A percentile compares a stretch with the other conserved stretches of the same genome.
Conservation (phyloP, 2,888 invertebrate species). For the Acanthosepion lycidas region DNA sequence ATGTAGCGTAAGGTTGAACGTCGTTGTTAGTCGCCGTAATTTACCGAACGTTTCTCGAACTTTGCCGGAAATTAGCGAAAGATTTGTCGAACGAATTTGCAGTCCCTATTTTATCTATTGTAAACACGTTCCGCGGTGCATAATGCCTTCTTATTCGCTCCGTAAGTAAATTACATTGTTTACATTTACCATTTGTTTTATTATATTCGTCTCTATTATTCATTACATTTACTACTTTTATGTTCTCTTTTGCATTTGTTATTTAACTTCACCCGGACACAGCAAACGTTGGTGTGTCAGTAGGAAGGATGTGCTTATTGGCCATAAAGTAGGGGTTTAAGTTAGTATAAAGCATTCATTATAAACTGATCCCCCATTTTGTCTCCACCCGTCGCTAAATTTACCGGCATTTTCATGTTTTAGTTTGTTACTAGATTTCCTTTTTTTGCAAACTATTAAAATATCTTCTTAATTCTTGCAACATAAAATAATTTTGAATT, state of each 20-base stretch:
- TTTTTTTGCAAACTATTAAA: too few species aligned
- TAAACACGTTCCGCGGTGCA: not conserved
- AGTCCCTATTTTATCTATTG: not conserved
- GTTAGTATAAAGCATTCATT: not conserved
- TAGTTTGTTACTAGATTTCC: not conserved
- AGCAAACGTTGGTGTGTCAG: not conserved
- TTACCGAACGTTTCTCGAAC: not conserved
- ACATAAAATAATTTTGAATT: too few species aligned
- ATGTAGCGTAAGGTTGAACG: not conserved
- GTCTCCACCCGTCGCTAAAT: not conserved
- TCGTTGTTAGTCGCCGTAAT: not conserved
- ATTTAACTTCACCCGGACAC: not conserved
- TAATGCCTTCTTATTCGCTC: not conserved
- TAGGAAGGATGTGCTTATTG: not conserved
- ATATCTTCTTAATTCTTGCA: too few species aligned
- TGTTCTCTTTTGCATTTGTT: not conserved
- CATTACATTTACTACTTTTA: not conserved
- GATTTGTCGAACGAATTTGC: not conserved
- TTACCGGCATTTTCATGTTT: conserved; percentile 12
- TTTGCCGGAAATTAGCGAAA: not conserved
- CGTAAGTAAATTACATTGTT: not conserved
- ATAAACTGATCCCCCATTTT: not conserved
- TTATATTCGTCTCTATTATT: not conserved
- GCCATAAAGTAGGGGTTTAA: not conserved
- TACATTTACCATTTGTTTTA: not conserved